A percentile compares a stretch with the other conserved stretches of the same genome.
These are phyloP conservation scores for Bombus difficillimus DNA, from an alignment of 1,140 invertebrate genomes.

Conservation along the genomic window DNA sequence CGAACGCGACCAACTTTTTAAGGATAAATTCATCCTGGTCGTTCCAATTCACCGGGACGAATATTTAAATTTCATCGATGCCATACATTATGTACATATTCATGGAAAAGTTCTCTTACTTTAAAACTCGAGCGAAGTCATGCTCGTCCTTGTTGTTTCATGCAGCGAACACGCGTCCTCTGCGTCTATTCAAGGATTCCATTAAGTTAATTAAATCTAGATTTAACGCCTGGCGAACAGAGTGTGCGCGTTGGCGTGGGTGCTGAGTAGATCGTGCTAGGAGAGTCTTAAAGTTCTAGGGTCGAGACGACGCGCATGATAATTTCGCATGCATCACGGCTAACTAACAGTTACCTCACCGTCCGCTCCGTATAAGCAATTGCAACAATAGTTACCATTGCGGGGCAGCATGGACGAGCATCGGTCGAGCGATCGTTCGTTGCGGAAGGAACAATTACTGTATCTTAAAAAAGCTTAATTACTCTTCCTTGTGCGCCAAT, in stretches of 20 bases:
- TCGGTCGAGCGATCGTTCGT: constrained; percentile 36
- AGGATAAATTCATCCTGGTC: no score
- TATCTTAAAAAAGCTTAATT: constrained; percentile 62
- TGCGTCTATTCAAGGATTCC: not conserved
- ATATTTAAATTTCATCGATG: no score
- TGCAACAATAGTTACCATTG: constrained; percentile 54
- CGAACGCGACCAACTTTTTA: no score
- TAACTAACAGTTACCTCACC: constrained; percentile 56
- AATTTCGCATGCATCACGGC: constrained; percentile 48
- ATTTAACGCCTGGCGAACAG: not conserved
- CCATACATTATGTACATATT: no score
- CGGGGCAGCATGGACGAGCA: constrained; percentile 34
- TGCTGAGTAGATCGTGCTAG: constrained; percentile 21
- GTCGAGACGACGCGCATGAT: constrained; percentile 28
- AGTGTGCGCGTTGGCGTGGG: not conserved
- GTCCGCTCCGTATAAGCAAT: constrained; percentile 39
- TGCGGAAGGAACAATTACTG: constrained; percentile 65
- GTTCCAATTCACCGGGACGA: no score
- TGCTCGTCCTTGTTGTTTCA: not conserved
- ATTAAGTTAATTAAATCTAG: constrained; percentile 30
- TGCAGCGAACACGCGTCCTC: not conserved
- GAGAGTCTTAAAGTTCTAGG: constrained; percentile 26
- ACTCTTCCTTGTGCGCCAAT: constrained; percentile 58
- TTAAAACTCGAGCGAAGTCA: no score
- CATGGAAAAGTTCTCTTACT: not conserved